Base-by-base conservation (phyloP, 2,797 vertebrate species). In the Melanotaenia trifasciata region DNA sequence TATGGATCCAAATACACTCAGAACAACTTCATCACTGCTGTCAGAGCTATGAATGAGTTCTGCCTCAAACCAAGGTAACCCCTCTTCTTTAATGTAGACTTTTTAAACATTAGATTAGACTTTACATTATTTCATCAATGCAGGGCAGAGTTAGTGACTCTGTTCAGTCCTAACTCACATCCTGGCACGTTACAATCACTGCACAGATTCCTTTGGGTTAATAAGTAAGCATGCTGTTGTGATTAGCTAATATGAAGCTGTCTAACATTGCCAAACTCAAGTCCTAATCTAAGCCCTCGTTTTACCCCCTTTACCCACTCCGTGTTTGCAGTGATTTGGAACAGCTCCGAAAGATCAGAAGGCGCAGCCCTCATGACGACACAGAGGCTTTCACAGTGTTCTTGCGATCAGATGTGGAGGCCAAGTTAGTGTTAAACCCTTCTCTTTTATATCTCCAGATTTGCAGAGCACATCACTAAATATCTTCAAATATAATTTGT, bases 11-110 rank as follows among this genome's bases (percentile, higher is more conserved):
- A 96, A 81, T 99, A 99, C 70, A 99, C 96, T 8, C 92, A 99
- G 89, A 99, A 99, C 93, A 99, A 99, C 92, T 99, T 99, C 87
- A 99, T 99, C 94, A 99, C 98, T 47, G 97, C 96, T 76, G 96
- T 99, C 80, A 96, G 98, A 96, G 98, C 98, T 78, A 97, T 99
- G 94, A 99, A 99, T 83, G 98, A 99, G 79, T 99, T 99, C 93
- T 99, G 97, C 83, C 96, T 99, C 61, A 99, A 99, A 92, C 96
- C 96, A 90, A 99, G 97, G 98, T 99, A 94, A 43, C 22, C 9
- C 16, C 24, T 56, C 0, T 67, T 3, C 7, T 20, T 2, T 20
- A 24, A 30, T 10, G 50, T 40, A 5, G 18, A 40, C 6, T 32
- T 54, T 16, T 32, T 58, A 8, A 4, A 22, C 32, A 14, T 64